Percentiles rank a stretch among this genome's conserved stretches.
Conservation (phyloP, 2,113 vertebrate species). For the Urocitellus parryii region DNA sequence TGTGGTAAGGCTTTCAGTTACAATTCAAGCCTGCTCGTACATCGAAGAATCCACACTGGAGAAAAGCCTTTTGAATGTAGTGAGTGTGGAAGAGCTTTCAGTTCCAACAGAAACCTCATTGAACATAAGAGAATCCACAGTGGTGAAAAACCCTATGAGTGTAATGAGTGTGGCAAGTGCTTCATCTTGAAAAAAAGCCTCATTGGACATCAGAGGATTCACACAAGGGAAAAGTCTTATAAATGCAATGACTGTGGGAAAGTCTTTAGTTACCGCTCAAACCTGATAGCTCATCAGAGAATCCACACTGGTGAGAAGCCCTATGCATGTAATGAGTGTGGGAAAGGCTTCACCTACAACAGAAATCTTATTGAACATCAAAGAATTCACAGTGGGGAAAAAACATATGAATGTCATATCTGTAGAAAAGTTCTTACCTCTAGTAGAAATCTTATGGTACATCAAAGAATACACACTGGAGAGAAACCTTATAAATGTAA, state of each 20-base stretch:
- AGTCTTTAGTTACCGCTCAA: conserved; percentile 79
- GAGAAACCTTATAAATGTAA: conserved; percentile 75
- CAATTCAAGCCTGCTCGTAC: conserved; percentile 76
- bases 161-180: conserved; percentile 77
- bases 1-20: conserved; percentile 82
- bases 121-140: conserved; percentile 82
- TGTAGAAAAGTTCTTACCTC: conserved; percentile 80
- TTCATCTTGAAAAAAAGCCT: conserved; percentile 79
- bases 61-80: conserved; percentile 81
- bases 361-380: conserved; percentile 80
- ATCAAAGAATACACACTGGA: conserved; percentile 78
- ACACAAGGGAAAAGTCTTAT: conserved; percentile 77
- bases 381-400: conserved; percentile 79
- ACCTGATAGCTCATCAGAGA: conserved; percentile 76
- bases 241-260: conserved; percentile 79
- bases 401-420: conserved; percentile 75
- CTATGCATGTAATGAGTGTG: conserved; percentile 74
- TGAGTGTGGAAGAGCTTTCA: conserved; percentile 80
- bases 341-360: conserved; percentile 79
- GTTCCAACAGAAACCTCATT: conserved; percentile 79
- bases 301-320: conserved; percentile 81
- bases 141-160: conserved; percentile 78
- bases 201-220: conserved; percentile 77
- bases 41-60: conserved; percentile 78
- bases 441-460: conserved; percentile 75